A percentile compares a stretch with the other conserved stretches of the same genome.
Conservation (phyloP, 2,113 vertebrate genomes). For the Dicerorhinus sumatrensis region DNA sequence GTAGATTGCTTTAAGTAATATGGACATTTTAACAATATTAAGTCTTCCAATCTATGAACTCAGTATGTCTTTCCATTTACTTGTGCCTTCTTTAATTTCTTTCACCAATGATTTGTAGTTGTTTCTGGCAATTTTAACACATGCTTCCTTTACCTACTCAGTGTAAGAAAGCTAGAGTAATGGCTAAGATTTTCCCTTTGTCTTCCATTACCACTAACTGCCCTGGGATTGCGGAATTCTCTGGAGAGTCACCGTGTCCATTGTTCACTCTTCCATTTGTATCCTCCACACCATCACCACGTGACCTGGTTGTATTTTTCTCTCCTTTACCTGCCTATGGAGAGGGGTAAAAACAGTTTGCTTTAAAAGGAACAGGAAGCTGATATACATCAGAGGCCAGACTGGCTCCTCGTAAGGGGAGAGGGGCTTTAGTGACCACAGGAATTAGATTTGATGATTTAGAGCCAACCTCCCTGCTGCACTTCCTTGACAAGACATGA, state of each 20-base stretch:
- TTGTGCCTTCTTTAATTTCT: neutral
- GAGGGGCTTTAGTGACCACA: neutral
- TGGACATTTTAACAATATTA: neutral
- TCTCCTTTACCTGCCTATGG: neutral
- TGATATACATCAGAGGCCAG: neutral
- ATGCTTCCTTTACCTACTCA: neutral
- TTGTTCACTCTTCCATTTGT: neutral
- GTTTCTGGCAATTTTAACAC: neutral
- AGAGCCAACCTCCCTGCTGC: neutral
- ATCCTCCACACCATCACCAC: neutral
- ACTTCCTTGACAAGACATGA: neutral
- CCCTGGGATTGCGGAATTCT: neutral
- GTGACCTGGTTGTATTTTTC: neutral
- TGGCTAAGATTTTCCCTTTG: neutral
- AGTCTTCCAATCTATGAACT: neutral
- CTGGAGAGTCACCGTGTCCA: neutral
- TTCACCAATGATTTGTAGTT: neutral
- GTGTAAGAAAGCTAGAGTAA: neutral
- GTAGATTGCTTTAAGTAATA: neutral
- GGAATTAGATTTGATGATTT: slow-evolving; percentile 34
- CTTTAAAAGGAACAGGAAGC: slow-evolving; percentile 18
- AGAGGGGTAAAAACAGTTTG: neutral
- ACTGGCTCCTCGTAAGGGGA: neutral
- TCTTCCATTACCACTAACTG: neutral
- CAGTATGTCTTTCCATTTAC: neutral